Evolutionary conservation across 2,888 invertebrate species (phyloP).

Genomic region (Thera obeliscata): DNA sequence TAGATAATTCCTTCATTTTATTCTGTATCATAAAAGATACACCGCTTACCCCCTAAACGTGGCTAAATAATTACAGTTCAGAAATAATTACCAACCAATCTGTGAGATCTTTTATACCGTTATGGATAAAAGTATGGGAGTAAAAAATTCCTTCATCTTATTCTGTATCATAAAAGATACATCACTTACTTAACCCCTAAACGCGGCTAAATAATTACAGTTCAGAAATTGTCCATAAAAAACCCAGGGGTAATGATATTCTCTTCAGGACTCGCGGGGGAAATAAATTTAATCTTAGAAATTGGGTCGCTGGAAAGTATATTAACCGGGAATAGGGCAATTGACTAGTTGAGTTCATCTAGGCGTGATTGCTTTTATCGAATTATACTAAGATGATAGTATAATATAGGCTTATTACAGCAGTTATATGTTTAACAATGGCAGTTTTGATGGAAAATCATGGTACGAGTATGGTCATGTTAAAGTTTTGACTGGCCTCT

Average conservation of each 20-base stretch:
- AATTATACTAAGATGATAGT: slow-evolving; percentile 7
- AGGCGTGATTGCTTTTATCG: slow-evolving; percentile 37
- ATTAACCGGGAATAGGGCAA: slow-evolving; percentile 52
- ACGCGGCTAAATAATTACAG: slow-evolving; percentile 32
- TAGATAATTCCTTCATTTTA: neutral
- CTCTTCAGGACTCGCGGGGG: slow-evolving; percentile 48
- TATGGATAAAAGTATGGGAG: neutral
- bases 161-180: slow-evolving; percentile 3
- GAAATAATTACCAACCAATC: slow-evolving; percentile 22
- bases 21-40: slow-evolving; percentile 3
- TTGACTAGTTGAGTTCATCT: slow-evolving; percentile 47
- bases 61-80: slow-evolving; percentile 36
- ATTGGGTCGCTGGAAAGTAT: slow-evolving; percentile 67
- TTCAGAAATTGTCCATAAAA: slow-evolving; percentile 42
- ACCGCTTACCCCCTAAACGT: slow-evolving; percentile 8
- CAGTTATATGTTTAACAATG: too few species aligned
- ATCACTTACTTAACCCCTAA: slow-evolving; percentile 12
- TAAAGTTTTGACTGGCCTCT: too few species aligned
- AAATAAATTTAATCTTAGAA: slow-evolving; percentile 72
- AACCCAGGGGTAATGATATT: slow-evolving; percentile 53
- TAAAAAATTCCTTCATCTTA: neutral
- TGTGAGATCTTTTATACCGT: too few species aligned
- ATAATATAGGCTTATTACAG: too few species aligned
- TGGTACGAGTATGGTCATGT: too few species aligned
- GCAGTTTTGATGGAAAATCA: too few species aligned